Base-by-base conservation (phyloP, 2,888 invertebrate species). In the Synanthedon vespiformis region DNA sequence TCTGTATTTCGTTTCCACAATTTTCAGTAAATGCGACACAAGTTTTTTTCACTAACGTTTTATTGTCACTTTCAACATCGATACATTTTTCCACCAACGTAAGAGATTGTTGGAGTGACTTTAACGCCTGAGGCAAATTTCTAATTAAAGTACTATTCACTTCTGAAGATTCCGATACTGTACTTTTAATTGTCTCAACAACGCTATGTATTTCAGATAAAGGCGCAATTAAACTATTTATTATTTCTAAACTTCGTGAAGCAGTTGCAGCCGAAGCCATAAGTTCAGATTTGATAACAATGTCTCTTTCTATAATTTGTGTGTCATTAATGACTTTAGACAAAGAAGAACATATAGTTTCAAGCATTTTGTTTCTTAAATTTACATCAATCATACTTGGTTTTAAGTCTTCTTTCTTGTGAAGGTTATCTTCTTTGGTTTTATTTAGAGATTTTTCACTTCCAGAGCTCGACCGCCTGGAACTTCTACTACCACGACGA, bases 61-160 rank as follows among this genome's bases (percentile, higher is more conserved):
- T 90, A 11, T 89, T 91, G 41, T 89, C 90, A 59, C 90, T 90
- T 70, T 92, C 91, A 59, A 92, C 88, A 62, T 91, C 91, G 41
- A 92, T 89, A 64, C 93, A 92, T 68, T 91, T 91, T 70, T 92
- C 90, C 41, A 93, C 89, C 1, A 92, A 89, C 14, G 90, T 89
- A 4, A 94, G 68, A 22, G 91, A 90, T 61, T 91, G 89, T 63
- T 92, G 92, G 18, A 94, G 73, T 40, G 88, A 83, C 60, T 90
- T 90, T 41, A 94, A 79, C 2, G 92, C 89, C 22, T 86, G 76
- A 12, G 88, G 83, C 27, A 91, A 74, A 55, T 85, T 84, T 55
- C 89, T 89, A 8, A 92, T 89, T 62, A 91, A 80, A 2, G 89
- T 84, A 48, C 86, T 73, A 54, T 85, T 77, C n/a, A 82, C 67